phyloP scores from a whole-genome alignment of 2,888 invertebrate species.

The Conchocele bisecta region DNA sequence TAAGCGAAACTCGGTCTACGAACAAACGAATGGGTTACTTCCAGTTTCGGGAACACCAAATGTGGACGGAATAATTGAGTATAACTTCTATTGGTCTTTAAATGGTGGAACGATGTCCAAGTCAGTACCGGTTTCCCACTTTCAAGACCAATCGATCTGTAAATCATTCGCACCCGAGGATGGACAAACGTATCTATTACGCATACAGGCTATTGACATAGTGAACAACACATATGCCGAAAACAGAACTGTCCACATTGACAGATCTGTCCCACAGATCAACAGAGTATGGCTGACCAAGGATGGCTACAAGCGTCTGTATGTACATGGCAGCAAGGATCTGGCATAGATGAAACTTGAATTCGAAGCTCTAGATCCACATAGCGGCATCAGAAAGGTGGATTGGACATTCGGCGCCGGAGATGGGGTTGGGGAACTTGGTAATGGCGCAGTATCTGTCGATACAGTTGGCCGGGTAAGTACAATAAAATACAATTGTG shows the following conservation, averaged over 20 bases:
- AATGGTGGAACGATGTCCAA: too few relatives aligned
- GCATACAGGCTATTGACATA: conserved; percentile 54
- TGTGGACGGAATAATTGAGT: too few relatives aligned
- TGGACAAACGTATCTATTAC: conserved; percentile 48
- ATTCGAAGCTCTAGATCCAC: conserved; percentile 58
- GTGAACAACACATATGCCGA: conserved; percentile 46
- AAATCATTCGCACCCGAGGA: conserved; percentile 32
- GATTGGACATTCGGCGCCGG: conserved; percentile 61
- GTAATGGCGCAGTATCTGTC: too few relatives aligned
- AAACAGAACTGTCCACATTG: conserved; percentile 40
- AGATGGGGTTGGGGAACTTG: too few relatives aligned
- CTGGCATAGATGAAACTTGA: conserved; percentile 57
- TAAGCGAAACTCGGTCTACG: too few relatives aligned
- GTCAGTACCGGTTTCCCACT: conserved; percentile 34
- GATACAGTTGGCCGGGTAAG: too few relatives aligned
- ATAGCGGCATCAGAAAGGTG: conserved; percentile 59
- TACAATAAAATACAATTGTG: too few relatives aligned
- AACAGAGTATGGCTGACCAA: conserved; percentile 49
- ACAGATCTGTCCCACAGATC: conserved; percentile 47
- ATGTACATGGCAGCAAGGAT: conserved; percentile 60
- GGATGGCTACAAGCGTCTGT: conserved; percentile 42
- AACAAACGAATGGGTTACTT: too few relatives aligned
- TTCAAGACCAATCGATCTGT: conserved; percentile 44
- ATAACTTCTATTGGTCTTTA: too few relatives aligned
- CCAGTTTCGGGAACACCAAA: too few relatives aligned